Conservation (phyloP, 2,113 vertebrate genomes). For the Siniperca chuatsi region DNA sequence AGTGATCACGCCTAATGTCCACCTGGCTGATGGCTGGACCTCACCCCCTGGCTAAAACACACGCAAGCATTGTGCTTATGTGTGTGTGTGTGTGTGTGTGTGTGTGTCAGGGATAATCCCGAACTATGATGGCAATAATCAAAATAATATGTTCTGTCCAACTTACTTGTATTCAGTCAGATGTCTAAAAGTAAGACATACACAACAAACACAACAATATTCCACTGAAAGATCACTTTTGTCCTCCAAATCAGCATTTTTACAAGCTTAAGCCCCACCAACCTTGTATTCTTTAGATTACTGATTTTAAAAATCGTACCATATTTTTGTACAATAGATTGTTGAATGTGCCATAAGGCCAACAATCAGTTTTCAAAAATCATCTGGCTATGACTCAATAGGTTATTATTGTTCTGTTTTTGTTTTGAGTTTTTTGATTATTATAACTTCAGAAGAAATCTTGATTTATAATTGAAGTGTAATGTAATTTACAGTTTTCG, state of each 20-base stretch:
- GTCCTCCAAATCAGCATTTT: neutral
- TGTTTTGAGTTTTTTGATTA: neutral
- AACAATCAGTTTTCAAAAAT: neutral
- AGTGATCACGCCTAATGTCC: constrained; percentile 81
- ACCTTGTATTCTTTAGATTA: neutral
- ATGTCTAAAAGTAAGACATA: neutral
- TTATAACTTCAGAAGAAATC: neutral
- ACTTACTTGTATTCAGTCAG: neutral
- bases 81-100: constrained; percentile 1
- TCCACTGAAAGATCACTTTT: neutral
- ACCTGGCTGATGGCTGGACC: constrained; percentile 81
- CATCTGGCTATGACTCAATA: neutral
- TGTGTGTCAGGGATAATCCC: neutral
- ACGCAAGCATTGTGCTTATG: neutral
- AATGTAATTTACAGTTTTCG: neutral
- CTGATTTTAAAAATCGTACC: neutral
- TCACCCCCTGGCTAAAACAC: constrained; percentile 61
- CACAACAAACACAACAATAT: neutral
- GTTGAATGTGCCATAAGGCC: neutral
- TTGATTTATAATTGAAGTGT: neutral
- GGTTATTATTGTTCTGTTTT: neutral
- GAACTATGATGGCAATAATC: neutral
- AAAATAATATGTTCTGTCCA: neutral
- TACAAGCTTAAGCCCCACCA: neutral
- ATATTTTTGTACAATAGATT: neutral